Evolutionary conservation across 2,113 vertebrate species (phyloP).

Genomic region (Siniperca chuatsi): DNA sequence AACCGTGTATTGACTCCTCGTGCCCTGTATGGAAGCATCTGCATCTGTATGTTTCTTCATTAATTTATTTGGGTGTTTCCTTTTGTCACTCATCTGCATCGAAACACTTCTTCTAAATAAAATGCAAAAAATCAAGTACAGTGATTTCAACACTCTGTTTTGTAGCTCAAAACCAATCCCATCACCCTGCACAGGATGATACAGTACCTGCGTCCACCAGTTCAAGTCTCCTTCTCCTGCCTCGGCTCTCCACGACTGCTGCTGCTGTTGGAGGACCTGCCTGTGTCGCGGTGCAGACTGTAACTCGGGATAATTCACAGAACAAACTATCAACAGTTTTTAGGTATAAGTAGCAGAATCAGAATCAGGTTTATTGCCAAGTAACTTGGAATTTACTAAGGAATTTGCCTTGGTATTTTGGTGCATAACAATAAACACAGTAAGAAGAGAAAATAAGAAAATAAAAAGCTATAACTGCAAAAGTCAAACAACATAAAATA

Average conservation of each 20-base stretch:
- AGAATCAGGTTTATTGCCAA: too few relatives aligned
- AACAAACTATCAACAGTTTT: background rate
- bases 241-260: slow-evolving; percentile 43
- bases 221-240: slow-evolving; percentile 50
- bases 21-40: background rate
- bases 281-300: slow-evolving; percentile 74
- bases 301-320: background rate
- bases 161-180: background rate
- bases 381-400: too few relatives aligned
- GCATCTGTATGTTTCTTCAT: too few relatives aligned
- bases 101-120: too few relatives aligned
- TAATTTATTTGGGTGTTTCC: too few relatives aligned
- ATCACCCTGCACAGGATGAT: accelerated
- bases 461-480: too few relatives aligned
- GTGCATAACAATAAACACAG: too few relatives aligned
- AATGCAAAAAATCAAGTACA: background rate
- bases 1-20: background rate
- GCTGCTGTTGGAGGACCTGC: slow-evolving; percentile 45
- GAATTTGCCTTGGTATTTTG: too few relatives aligned
- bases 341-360: background rate
- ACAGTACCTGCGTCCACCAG: slow-evolving; percentile 86
- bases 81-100: too few relatives aligned
- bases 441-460: too few relatives aligned
- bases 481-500: too few relatives aligned
- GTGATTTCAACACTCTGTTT: slow-evolving; percentile 16